Conservation (phyloP, 2,888 invertebrate genomes). For the Scelioninae gen. 2 region DNA sequence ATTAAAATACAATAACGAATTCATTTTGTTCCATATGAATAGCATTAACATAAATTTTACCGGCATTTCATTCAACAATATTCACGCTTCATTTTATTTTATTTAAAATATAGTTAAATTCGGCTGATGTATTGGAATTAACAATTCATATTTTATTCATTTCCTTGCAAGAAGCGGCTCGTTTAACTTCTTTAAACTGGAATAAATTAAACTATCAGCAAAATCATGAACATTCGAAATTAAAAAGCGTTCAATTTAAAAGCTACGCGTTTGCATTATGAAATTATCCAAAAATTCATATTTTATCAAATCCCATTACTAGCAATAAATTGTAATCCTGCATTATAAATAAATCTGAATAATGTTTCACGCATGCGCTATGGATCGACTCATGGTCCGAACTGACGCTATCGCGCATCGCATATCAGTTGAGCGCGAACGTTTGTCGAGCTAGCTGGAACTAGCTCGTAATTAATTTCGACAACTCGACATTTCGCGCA, state of each 20-base stretch:
- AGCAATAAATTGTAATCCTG: constrained; percentile 21
- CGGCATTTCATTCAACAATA: too few species aligned
- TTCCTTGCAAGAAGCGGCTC: too few species aligned
- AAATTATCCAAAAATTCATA: background rate
- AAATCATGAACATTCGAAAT: background rate
- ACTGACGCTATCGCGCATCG: constrained; percentile 63
- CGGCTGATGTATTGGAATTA: too few species aligned
- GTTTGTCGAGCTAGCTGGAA: constrained; percentile 63
- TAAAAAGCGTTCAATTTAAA: background rate
- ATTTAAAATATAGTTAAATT: too few species aligned
- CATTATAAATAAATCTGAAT: constrained; percentile 47
- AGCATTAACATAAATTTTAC: too few species aligned
- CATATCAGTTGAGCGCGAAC: constrained; percentile 69
- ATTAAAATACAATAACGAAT: too few species aligned
- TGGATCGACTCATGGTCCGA: constrained; percentile 56
- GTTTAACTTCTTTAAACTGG: too few species aligned
- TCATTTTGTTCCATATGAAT: too few species aligned
- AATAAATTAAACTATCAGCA: too few species aligned
- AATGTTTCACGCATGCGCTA: constrained; percentile 61
- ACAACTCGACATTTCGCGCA: constrained; percentile 3
- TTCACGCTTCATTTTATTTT: too few species aligned
- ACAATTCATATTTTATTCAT: too few species aligned
- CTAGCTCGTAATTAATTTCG: constrained; percentile 35
- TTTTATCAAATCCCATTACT: constrained; percentile 10
- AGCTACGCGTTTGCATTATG: background rate